Percentiles rank a stretch among this genome's conserved stretches.
Conservation (phyloP, 2,888 invertebrate genomes). For the Pimpla rufipes region DNA sequence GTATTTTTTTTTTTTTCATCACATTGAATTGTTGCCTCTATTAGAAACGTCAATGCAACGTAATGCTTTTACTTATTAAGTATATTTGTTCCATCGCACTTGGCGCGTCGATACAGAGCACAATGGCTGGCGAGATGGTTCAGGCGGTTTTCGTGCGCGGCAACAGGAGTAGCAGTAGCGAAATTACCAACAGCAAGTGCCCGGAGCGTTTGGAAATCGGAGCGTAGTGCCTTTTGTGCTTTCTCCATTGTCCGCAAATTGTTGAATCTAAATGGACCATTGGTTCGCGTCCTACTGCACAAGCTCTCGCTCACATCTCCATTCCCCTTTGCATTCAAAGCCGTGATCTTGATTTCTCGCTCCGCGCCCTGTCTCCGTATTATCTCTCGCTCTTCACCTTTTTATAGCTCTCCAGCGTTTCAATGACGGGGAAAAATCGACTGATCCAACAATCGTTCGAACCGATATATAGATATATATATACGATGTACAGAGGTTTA, state of each 20-base stretch:
- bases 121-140: not conserved
- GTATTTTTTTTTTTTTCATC: not conserved
- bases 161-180: not conserved
- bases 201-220: conserved; percentile 17
- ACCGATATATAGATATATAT: conserved; percentile 2
- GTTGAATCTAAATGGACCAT: conserved; percentile 49
- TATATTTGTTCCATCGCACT: not conserved
- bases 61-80: no score
- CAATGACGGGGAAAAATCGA: not conserved
- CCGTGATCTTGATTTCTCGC: not conserved
- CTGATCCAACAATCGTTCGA: conserved; percentile 9
- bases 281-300: conserved; percentile 37
- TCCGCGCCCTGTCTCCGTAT: not conserved
- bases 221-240: conserved; percentile 42
- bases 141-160: not conserved
- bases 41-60: not conserved
- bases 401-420: conserved; percentile 2
- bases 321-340: conserved; percentile 27
- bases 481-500: not conserved
- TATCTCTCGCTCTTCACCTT: not conserved
- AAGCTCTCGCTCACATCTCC: not conserved
- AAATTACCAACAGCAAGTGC: conserved; percentile 23
- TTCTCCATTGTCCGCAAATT: conserved; percentile 56
- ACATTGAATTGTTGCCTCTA: not conserved
- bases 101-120: not conserved